These are phyloP conservation scores for Botia almorhae DNA, from an alignment of 2,797 vertebrate genomes.

Conservation along the genomic window DNA sequence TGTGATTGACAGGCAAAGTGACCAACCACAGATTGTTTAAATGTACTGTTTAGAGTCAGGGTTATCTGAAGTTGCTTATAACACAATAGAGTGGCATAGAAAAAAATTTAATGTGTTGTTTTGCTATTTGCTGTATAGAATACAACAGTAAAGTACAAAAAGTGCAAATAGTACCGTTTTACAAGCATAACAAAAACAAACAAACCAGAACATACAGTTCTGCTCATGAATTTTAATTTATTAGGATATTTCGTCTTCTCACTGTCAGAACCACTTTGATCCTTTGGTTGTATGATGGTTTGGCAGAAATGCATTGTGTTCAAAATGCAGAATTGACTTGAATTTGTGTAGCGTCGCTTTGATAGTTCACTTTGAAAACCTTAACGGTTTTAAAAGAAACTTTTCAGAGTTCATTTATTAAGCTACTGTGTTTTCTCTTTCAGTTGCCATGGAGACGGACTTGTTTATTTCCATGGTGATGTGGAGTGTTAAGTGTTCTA, in stretches of 20 bases:
- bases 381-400: neutral
- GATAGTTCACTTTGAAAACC: neutral
- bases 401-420: conserved; percentile 12
- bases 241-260: no score
- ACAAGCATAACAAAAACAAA: no score
- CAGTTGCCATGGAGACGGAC: conserved; percentile 36
- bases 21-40: neutral
- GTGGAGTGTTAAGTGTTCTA: conserved; percentile 30
- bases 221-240: no score
- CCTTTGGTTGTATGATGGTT: neutral
- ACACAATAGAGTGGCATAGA: neutral
- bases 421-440: conserved; percentile 20
- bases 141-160: no score
- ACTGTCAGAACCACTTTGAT: no score
- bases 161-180: no score
- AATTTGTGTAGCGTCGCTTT: neutral
- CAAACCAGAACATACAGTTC: no score
- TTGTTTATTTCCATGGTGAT: conserved; percentile 50
- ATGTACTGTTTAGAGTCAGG: no score
- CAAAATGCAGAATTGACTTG: no score
- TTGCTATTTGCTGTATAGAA: no score
- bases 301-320: no score
- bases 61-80: no score
- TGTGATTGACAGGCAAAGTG: neutral
- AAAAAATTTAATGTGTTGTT: neutral